These are phyloP conservation scores for Pogonocichla stellata DNA, from an alignment of 2,113 vertebrate genomes.

Conservation along the genomic window DNA sequence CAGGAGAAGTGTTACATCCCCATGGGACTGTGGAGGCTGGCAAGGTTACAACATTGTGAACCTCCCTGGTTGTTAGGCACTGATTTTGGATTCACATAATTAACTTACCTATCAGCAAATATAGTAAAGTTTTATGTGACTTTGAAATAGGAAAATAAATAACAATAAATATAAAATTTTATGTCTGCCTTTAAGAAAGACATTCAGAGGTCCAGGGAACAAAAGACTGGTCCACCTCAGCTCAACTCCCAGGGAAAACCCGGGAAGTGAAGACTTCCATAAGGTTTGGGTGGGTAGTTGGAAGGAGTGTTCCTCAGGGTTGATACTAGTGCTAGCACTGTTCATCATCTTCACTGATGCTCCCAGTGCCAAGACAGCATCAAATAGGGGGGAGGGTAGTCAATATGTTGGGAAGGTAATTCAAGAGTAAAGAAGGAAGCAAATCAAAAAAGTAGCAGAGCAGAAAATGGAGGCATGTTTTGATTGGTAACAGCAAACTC, in stretches of 20 bases:
- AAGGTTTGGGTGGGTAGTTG: background rate
- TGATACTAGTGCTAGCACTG: background rate
- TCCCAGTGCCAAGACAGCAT: background rate
- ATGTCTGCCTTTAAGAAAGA: background rate
- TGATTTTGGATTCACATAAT: background rate
- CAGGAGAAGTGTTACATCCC: background rate
- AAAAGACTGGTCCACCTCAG: background rate
- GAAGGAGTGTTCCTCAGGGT: background rate
- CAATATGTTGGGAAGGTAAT: background rate
- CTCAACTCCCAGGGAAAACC: background rate
- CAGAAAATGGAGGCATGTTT: background rate
- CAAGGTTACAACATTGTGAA: background rate
- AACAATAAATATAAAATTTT: background rate
- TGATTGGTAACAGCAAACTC: background rate
- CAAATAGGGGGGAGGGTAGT: fast-evolving
- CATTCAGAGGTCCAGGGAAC: background rate
- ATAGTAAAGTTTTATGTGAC: background rate
- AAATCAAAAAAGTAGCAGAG: background rate
- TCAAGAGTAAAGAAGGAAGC: background rate
- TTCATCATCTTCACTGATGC: background rate
- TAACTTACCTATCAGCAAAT: background rate
- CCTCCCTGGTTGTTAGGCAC: background rate
- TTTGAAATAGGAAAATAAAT: background rate
- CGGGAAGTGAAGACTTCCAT: background rate
- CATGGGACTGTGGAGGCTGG: background rate